Evolutionary conservation across 92 coral and sea anemone genomes (phyloP).

Genomic region (Montipora capitata): DNA sequence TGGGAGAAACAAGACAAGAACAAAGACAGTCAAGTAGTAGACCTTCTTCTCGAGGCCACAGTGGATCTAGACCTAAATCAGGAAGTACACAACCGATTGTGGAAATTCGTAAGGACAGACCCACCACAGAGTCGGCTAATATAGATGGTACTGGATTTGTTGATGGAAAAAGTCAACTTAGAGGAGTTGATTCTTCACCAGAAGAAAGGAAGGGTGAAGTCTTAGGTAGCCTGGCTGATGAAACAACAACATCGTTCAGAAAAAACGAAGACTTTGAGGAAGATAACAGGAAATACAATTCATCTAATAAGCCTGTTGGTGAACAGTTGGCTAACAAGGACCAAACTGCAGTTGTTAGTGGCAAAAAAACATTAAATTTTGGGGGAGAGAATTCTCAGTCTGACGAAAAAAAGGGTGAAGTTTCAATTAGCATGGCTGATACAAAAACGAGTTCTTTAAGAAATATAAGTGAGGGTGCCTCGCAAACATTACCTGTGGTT

Average conservation of each 20-base stretch:
- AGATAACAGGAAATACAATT: too few species aligned
- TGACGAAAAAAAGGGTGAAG: neutral
- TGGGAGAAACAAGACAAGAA: conserved; percentile 1
- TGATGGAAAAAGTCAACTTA: neutral
- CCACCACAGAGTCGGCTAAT: neutral
- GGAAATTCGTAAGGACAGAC: neutral
- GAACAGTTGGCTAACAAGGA: neutral
- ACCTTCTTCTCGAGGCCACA: neutral
- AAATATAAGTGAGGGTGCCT: conserved; percentile 14
- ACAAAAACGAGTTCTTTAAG: neutral
- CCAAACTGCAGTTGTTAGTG: neutral
- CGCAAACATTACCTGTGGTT: conserved; percentile 7
- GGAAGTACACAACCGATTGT: conserved; percentile 11
- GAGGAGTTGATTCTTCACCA: neutral
- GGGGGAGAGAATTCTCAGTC: neutral
- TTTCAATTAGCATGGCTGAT: neutral
- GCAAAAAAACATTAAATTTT: neutral
- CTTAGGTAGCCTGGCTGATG: neutral
- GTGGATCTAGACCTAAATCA: conserved; percentile 16
- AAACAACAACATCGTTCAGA: neutral
- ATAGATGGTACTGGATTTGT: neutral
- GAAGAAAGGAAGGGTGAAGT: neutral
- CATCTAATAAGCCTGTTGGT: too few species aligned
- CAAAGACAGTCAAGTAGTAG: conserved; percentile 19
- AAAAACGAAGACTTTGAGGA: neutral